Base-by-base conservation (phyloP, 1,140 invertebrate genomes). In the Micrasema minimum region DNA sequence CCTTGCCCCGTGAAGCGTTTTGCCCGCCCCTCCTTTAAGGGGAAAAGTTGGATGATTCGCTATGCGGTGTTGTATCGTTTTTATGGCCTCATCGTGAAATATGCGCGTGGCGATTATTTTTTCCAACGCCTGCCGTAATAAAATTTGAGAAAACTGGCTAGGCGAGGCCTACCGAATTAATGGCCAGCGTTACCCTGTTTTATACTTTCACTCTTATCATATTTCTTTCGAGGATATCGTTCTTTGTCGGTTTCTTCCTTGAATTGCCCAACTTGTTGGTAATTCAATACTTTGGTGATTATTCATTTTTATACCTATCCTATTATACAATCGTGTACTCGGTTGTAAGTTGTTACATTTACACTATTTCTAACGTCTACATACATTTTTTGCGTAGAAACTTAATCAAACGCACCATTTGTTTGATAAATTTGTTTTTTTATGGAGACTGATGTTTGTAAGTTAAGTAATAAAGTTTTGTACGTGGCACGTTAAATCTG, bases 41-140 rank as follows among this genome's bases (percentile, higher is more conserved):
- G 37, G 59, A 31, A 64, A 64, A 64, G 18, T 64, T 64, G 59
- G 43, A 64, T 64, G 59, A 45, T 64, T 45, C 64, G 46, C 38
- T 46, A 45, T 71, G 65, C 65, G 62, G 62, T 53, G 64, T 59
- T 73, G 72, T 74, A 70, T 70, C 72, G 68, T 53, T 74, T 74
- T 70, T 74, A 70, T 53, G 62, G 62, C 66, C 50, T 72, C 65
- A 55, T 57, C 66, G 57, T 69, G 62, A 72, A 69, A 69, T 74
- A 70, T 74, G 67, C 62, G 72, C 72, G 51, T 59, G 66, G 71
- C 72, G 67, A 74, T 70, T 74, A 69, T 74, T 70, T 74, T 74
- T 65, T 62, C 53, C 53, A 67, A 53, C 72, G 67, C 68, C 69
- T 74, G 50, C 67, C 43, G 65, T 69, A 66, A 67, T 59, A 67